Base-by-base conservation (phyloP, 2,888 invertebrate species). In the Phyto melanocephala region DNA sequence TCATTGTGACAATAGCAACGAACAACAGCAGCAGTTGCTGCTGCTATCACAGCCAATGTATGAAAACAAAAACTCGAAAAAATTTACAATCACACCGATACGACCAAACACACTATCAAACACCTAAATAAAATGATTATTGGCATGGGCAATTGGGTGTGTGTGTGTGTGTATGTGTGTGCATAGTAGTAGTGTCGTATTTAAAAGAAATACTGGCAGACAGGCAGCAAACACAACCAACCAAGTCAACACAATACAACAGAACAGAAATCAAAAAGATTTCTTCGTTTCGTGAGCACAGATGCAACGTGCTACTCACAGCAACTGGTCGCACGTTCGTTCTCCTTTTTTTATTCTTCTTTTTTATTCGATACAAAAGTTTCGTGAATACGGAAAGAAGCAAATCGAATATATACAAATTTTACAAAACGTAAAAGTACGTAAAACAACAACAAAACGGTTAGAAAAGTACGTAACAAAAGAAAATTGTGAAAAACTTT, bases 301-400 rank as follows among this genome's bases (percentile, higher is more conserved):
- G 88, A 88, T 87, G 88, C 88, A 87, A 87, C 86, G 88, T 87
- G 88, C 87, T 86, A 86, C 85, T 86, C 87, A 83, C 85, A 87
- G 87, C 87, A 87, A 87, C 87, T 87, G 86, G 87, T 87, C 87
- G 87, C 83, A 82, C 84, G 83, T 84, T 83, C 83, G 76, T 82
- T 82, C 80, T 80, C 71, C 72, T 72, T 82, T 62, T 58, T 50
- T 54, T 54, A 28, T 60, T 72, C 56, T 47, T 71, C 33, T 22
- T 54, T 54, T 74, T n/a, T n/a, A n/a, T n/a, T 20, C 72, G 28
- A 37, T 35, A 60, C 60, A 54, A 75, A 40, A 77, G 56, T 76
- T 67, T 67, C 74, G 77, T 71, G 17, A 74, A 37, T 35, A 5
- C 6, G 54, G 42, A 45, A 35, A 15, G 24, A 52, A 52, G 1